A percentile compares a stretch with the other conserved stretches of the same genome.
phyloP scores from a whole-genome alignment of 2,113 vertebrate species.

The Oxyruncus cristatus region DNA sequence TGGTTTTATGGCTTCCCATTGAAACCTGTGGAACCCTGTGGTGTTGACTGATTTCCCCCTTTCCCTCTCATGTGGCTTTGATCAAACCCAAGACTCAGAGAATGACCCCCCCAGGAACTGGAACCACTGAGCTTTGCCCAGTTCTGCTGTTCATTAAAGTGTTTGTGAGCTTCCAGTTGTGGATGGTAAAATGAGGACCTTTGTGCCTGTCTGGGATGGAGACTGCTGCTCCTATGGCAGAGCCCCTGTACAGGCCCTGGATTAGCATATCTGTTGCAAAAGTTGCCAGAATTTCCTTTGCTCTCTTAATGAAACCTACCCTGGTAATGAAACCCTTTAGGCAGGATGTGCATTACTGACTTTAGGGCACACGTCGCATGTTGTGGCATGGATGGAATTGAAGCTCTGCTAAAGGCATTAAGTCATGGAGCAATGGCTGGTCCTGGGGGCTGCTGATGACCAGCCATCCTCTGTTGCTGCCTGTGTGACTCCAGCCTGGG shows the following conservation, averaged over 20 bases:
- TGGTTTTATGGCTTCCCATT: constrained; percentile 56
- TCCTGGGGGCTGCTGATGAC: background rate
- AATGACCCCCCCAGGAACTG: constrained; percentile 1
- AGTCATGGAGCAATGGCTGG: background rate
- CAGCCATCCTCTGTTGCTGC: background rate
- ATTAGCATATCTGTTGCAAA: background rate
- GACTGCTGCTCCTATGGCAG: background rate
- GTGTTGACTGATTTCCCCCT: constrained; percentile 25
- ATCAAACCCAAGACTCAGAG: constrained; percentile 7
- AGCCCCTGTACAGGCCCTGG: background rate
- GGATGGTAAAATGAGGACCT: background rate
- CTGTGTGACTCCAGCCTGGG: background rate
- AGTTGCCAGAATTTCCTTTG: background rate
- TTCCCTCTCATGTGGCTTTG: constrained; percentile 53
- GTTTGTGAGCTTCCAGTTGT: background rate
- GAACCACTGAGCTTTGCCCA: constrained; percentile 4
- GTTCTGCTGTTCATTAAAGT: constrained; percentile 19
- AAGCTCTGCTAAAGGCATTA: background rate
- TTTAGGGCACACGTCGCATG: background rate
- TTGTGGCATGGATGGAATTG: background rate
- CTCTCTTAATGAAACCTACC: background rate
- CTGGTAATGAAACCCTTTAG: background rate
- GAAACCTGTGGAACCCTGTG: constrained; percentile 53
- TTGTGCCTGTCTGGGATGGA: background rate
- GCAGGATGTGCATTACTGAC: background rate